Conservation (phyloP, 2,797 vertebrate species). For the Microhierax caerulescens region DNA sequence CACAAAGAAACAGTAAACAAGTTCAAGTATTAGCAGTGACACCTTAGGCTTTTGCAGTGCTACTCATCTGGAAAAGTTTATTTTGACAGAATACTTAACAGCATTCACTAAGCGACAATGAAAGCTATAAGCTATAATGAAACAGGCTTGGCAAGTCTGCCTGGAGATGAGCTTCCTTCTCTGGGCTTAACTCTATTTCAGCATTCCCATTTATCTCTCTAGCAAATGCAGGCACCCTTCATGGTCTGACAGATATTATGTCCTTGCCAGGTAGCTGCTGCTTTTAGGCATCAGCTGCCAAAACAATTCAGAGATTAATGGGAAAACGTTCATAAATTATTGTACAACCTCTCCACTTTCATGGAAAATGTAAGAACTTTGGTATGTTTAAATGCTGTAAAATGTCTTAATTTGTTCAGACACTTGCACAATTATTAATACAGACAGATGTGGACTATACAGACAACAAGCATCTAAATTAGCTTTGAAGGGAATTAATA, state of each 20-base stretch:
- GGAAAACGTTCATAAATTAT: constrained; percentile 53
- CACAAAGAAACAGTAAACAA: not conserved
- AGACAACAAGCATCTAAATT: constrained; percentile 43
- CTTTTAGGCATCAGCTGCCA: constrained; percentile 60
- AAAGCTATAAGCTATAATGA: constrained; percentile 34
- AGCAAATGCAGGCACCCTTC: constrained; percentile 18
- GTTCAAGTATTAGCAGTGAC: not conserved
- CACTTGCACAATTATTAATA: constrained; percentile 42
- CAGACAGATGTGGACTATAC: constrained; percentile 28
- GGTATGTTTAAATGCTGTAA: constrained; percentile 49
- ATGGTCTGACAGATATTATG: constrained; percentile 52
- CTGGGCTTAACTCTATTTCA: constrained; percentile 21
- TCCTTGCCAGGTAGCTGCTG: constrained; percentile 67
- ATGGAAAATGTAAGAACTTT: not conserved
- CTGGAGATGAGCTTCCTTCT: constrained; percentile 11
- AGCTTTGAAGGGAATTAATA: constrained; percentile 51
- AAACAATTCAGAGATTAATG: constrained; percentile 53
- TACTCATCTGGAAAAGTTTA: constrained; percentile 30
- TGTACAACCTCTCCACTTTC: constrained; percentile 12
- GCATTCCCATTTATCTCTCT: constrained; percentile 34
- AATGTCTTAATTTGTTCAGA: constrained; percentile 63
- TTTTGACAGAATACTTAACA: constrained; percentile 49
- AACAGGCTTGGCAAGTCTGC: constrained; percentile 28
- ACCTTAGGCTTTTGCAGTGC: not conserved
- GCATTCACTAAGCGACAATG: not conserved